phyloP scores from a whole-genome alignment of 2,113 vertebrate genomes.

The Talpa occidentalis region DNA sequence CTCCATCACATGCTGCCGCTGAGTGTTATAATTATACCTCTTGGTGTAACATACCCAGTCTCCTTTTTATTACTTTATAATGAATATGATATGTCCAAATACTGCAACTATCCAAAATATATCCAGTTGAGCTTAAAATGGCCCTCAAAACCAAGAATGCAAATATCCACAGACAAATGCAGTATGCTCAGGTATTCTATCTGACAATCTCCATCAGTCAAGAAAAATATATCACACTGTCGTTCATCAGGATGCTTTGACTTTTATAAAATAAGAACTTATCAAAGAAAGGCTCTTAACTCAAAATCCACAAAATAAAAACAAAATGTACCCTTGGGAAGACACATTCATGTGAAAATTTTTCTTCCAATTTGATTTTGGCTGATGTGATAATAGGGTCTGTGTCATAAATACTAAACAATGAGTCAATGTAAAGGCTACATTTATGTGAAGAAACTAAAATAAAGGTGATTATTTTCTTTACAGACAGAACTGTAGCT shows the following conservation, averaged over 20 bases:
- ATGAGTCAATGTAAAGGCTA: not conserved
- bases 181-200: not conserved
- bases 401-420: not conserved
- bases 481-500: not conserved
- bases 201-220: not conserved
- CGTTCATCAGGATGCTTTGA: not conserved
- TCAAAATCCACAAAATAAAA: not conserved
- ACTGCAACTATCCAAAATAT: not conserved
- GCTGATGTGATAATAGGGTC: not conserved
- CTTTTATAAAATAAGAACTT: not conserved
- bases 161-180: not conserved
- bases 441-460: not conserved
- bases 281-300: conserved; percentile 18
- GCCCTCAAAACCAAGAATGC: not conserved
- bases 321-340: not conserved
- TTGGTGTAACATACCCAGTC: not conserved
- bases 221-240: not conserved
- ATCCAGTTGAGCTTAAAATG: not conserved
- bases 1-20: too few relatives aligned
- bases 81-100: conserved; percentile 16
- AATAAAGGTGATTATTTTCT: not conserved
- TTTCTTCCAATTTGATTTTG: conserved; percentile 42
- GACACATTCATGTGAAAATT: not conserved
- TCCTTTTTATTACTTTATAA: conserved; percentile 15
- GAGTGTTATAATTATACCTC: not conserved